Evolutionary conservation across 2,797 vertebrate species (phyloP).

Genomic region (Enteromius fasciolatus): DNA sequence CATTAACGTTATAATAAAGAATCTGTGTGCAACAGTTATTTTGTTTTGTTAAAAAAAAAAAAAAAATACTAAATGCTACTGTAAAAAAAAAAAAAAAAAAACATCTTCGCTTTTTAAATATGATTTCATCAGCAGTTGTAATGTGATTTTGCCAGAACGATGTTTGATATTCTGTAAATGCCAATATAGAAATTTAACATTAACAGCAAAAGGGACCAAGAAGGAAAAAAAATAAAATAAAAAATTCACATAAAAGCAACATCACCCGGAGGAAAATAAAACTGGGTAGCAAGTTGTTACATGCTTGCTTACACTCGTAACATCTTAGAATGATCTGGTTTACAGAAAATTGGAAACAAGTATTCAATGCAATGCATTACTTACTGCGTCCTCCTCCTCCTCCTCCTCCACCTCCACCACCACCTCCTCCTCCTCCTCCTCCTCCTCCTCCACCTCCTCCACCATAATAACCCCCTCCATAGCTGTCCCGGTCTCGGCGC

Average conservation of each 20-base stretch:
- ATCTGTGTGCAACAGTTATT: not conserved
- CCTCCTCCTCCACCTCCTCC: not conserved
- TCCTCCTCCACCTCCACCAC: conserved; percentile 59
- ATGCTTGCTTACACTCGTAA: not conserved
- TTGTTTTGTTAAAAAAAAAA: not conserved
- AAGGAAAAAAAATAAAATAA: not conserved
- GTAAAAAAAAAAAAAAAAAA: not conserved
- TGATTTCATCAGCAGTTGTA: not conserved
- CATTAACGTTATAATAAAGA: not conserved
- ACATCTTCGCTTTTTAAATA: not conserved
- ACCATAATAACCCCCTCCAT: conserved; percentile 54
- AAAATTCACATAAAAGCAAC: too few species aligned
- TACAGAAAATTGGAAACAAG: not conserved
- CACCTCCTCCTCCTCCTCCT: rapidly evolving
- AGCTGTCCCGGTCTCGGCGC: conserved; percentile 83
- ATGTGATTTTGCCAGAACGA: not conserved
- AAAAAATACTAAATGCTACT: not conserved
- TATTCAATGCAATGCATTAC: conserved; percentile 51
- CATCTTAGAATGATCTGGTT: not conserved
- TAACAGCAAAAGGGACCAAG: not conserved
- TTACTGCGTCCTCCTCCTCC: conserved; percentile 86
- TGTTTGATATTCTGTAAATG: not conserved
- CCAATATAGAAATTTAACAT: not conserved
- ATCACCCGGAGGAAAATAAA: not conserved
- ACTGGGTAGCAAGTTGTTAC: not conserved